Evolutionary conservation across 2,797 vertebrate genomes (phyloP), one percentile per base, ranked within the genome.

Genomic region (Crossoptilon crossoptilon): DNA sequence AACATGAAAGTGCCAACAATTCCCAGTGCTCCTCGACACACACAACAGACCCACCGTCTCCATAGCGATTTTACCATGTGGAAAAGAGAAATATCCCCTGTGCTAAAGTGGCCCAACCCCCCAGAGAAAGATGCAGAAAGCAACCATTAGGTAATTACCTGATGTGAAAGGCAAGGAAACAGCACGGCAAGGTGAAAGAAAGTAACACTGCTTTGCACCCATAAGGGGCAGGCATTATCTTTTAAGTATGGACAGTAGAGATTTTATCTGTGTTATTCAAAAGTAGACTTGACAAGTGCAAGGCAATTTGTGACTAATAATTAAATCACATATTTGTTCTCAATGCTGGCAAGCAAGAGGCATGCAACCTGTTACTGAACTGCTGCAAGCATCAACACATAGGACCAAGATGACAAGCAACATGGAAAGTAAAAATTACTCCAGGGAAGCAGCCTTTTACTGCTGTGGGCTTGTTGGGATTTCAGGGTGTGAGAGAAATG

Each of bases 51-150:
- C 73, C 19, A 88, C 88, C 16, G 91, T 97, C 97, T 96, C 97
- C 97, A 97, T 96, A 96, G 97, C 96, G 96, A 98, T 97, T 79
- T 93, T 35, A 35, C 63, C 29, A 11, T 16, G 68, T 77, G 91
- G 97, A 95, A 21, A 92, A 95, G 67, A 92, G 94, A 88, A 96
- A 81, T 63, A 95, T 86, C 97, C 95, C 94, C 92, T 49, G 88
- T n/a, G 72, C 94, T 85, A 78, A 86, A 91, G 93, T 39, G 66
- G 59, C 51, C 84, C 5, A 6, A 55, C 33, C 84, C 94, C 95
- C 95, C n/a, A 17, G 93, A 82, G 96, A 70, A 91, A 84, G 84
- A 53, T 68, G 71, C 27, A 17, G 53, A 43, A 87, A 35, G 17
- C 82, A 86, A 70, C 62, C 86, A 79, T 80, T 89, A 95, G 93